A percentile compares a stretch with the other conserved stretches of the same genome.
These are phyloP conservation scores for Agapornis roseicollis DNA, from an alignment of 2,113 vertebrate species.

Conservation along the genomic window DNA sequence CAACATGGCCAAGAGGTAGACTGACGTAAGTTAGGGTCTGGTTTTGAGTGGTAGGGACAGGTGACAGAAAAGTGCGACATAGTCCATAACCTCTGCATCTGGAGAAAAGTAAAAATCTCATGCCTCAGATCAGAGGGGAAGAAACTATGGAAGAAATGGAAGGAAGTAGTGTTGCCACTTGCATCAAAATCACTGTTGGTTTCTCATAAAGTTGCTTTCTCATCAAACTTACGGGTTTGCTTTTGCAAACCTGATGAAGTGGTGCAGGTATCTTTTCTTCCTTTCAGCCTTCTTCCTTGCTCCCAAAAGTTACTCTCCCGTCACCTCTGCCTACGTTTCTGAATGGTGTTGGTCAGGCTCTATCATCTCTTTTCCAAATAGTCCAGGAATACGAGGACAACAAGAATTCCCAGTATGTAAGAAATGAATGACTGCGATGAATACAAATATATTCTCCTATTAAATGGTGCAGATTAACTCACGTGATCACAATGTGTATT, in stretches of 20 bases:
- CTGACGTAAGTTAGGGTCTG: rapidly evolving
- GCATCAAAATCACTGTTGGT: background rate
- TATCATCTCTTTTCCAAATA: background rate
- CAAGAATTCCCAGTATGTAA: background rate
- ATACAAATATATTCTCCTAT: background rate
- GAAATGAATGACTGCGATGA: background rate
- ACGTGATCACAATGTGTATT: background rate
- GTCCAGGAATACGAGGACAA: background rate
- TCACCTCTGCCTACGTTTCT: background rate
- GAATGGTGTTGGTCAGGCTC: background rate
- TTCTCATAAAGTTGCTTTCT: background rate
- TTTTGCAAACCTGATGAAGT: background rate
- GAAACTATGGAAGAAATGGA: background rate
- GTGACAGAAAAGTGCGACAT: background rate
- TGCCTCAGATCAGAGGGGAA: background rate
- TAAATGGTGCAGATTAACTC: background rate
- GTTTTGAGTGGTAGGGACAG: background rate
- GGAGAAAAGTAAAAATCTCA: background rate
- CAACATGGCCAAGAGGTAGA: background rate
- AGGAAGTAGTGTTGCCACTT: background rate
- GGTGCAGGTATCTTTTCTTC: background rate
- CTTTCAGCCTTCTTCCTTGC: background rate
- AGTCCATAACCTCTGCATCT: background rate
- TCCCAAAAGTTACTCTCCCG: background rate
- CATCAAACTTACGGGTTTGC: background rate